phyloP scores from a whole-genome alignment of 2,113 vertebrate species.

The Pogonocichla stellata region DNA sequence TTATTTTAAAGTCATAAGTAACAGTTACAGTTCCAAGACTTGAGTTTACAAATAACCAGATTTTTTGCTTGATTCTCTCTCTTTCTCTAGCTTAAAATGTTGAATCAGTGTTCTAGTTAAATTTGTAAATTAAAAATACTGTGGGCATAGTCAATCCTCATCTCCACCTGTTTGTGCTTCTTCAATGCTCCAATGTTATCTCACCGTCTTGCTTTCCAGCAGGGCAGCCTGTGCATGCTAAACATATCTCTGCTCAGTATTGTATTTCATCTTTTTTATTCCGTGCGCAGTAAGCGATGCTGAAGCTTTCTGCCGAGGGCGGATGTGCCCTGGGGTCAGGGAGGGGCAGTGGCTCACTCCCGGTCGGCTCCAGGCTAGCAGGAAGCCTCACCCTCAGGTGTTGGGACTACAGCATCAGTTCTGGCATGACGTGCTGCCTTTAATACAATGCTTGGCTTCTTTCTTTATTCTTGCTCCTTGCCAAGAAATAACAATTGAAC shows the following conservation, averaged over 20 bases:
- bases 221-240: background rate
- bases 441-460: background rate
- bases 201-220: background rate
- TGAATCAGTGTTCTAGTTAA: background rate
- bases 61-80: background rate
- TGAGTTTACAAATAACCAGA: background rate
- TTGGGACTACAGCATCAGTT: background rate
- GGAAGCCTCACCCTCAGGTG: background rate
- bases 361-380: background rate
- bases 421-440: background rate
- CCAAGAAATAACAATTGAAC: constrained; percentile 17
- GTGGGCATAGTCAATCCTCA: rapidly evolving
- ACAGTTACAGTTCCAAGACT: background rate
- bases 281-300: rapidly evolving
- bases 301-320: rapidly evolving
- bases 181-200: background rate
- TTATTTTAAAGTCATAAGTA: background rate
- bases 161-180: background rate
- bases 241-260: background rate
- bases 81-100: background rate
- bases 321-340: background rate
- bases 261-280: background rate
- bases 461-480: background rate
- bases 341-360: background rate
- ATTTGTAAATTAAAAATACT: background rate